Conservation (phyloP, 2,797 vertebrate genomes). For the Tokudaia tokunoshimensis region DNA sequence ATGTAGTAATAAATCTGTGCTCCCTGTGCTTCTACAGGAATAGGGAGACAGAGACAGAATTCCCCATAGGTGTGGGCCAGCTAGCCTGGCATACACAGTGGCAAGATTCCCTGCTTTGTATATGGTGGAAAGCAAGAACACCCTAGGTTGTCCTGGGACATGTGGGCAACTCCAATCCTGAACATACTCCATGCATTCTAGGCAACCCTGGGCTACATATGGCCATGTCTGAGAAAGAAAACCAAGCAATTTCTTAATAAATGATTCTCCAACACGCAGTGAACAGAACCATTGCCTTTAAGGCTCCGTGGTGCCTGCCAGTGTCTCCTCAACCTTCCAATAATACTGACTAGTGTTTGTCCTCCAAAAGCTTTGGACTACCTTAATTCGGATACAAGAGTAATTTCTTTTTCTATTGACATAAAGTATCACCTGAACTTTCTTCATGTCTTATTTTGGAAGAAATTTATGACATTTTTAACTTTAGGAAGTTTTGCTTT, state of each 20-base stretch:
- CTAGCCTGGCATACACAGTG: neutral
- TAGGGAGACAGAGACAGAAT: neutral
- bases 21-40: neutral
- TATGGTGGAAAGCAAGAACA: neutral
- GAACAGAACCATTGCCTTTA: neutral
- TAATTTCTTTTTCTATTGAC: conserved; percentile 66
- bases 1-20: neutral
- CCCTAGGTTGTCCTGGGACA: neutral
- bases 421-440: conserved; percentile 86
- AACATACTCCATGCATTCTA: neutral
- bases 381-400: conserved; percentile 77
- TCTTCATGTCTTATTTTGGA: conserved; percentile 83
- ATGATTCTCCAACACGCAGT: neutral
- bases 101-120: neutral
- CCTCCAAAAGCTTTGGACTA: conserved; percentile 86
- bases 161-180: neutral
- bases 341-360: conserved; percentile 84
- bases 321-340: conserved; percentile 80
- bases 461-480: conserved; percentile 89
- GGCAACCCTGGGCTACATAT: neutral
- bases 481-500: conserved; percentile 90
- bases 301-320: conserved; percentile 63
- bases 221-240: neutral
- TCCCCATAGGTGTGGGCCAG: neutral
- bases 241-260: neutral